Evolutionary conservation across 2,797 vertebrate species (phyloP).

Genomic region (Threskiornis aethiopicus): DNA sequence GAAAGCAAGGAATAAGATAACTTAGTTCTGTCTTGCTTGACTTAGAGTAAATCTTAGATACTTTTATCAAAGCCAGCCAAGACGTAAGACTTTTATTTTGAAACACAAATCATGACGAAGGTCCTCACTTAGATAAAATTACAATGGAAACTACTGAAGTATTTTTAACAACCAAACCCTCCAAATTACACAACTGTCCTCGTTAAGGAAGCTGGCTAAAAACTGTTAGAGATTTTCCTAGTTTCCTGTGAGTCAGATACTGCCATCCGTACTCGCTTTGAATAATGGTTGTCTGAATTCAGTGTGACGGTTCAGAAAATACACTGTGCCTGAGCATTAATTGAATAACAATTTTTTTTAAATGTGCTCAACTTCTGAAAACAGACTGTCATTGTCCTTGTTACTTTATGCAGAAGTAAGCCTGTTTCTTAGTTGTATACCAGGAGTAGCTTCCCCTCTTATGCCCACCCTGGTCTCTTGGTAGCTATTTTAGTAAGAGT

Average conservation of each 20-base stretch:
- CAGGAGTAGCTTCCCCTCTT: neutral
- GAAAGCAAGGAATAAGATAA: neutral
- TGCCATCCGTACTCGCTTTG: neutral
- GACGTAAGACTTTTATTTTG: conserved; percentile 55
- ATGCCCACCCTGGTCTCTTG: neutral
- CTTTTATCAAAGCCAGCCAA: neutral
- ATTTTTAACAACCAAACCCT: conserved; percentile 29
- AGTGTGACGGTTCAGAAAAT: neutral
- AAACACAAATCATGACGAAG: conserved; percentile 7
- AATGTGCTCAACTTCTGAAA: neutral
- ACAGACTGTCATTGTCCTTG: conserved; percentile 29
- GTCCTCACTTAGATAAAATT: conserved; percentile 48
- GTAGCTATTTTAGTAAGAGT: neutral
- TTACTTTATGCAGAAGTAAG: conserved; percentile 52
- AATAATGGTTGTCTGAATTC: neutral
- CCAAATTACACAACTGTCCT: conserved; percentile 16
- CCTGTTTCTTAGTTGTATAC: neutral
- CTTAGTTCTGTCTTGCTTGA: neutral
- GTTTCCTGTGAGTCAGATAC: conserved; percentile 33
- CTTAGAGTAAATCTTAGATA: neutral
- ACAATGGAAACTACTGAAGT: conserved; percentile 37
- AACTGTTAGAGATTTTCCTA: conserved; percentile 1
- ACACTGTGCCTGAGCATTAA: neutral
- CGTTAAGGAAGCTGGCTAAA: conserved; percentile 4
- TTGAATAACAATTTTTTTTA: neutral